phyloP scores from a whole-genome alignment of 2,888 invertebrate species.

The Thereva unica region DNA sequence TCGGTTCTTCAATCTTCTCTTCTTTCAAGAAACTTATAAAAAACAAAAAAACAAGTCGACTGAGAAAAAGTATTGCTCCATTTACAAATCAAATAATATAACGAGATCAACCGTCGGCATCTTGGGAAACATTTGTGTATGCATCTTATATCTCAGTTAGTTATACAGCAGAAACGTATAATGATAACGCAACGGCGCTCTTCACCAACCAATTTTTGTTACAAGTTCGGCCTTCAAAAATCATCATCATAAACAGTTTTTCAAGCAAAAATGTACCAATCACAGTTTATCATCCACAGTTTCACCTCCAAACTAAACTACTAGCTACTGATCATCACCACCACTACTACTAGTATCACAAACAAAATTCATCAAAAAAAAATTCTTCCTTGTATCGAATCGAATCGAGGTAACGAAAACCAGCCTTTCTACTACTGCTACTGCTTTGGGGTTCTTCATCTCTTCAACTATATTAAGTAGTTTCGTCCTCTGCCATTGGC shows the following conservation, averaged over 20 bases:
- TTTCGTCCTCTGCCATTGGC: slow-evolving; percentile 9
- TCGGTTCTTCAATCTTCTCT: too few species aligned
- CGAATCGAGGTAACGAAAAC: slow-evolving; percentile 9
- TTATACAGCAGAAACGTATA: too few species aligned
- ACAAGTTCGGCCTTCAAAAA: too few species aligned
- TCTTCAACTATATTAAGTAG: slow-evolving; percentile 17
- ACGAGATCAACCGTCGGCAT: too few species aligned
- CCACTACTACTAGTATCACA: slow-evolving; percentile 24
- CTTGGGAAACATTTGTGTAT: too few species aligned
- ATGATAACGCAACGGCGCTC: too few species aligned
- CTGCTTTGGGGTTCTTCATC: slow-evolving; percentile 22
- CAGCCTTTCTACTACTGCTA: not conserved
- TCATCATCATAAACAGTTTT: slow-evolving; percentile 23
- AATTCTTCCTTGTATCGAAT: slow-evolving; percentile 23
- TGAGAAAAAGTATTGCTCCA: too few species aligned
- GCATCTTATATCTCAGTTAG: too few species aligned
- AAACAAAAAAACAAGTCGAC: too few species aligned
- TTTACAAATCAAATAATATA: too few species aligned
- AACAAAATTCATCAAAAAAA: slow-evolving; percentile 31
- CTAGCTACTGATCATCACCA: slow-evolving; percentile 33
- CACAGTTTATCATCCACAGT: slow-evolving; percentile 34
- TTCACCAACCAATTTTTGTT: too few species aligned
- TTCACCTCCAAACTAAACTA: slow-evolving; percentile 30
- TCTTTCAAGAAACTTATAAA: too few species aligned
- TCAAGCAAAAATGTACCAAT: slow-evolving; percentile 14